These are phyloP conservation scores for Sweltsa coloradensis DNA, from an alignment of 1,140 invertebrate species.

Conservation along the genomic window DNA sequence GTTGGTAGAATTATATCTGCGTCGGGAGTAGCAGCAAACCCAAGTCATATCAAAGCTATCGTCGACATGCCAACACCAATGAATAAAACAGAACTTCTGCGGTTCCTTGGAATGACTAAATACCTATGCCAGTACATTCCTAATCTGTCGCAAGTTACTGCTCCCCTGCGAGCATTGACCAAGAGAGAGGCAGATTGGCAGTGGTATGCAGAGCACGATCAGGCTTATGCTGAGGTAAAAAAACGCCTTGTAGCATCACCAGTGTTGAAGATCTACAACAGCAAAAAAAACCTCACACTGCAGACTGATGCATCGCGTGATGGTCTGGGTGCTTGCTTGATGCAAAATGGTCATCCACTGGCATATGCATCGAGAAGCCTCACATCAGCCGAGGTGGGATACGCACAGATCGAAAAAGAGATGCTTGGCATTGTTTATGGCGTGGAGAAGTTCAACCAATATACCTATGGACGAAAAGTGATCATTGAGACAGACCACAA, in stretches of 20 bases:
- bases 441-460: constrained; percentile 20
- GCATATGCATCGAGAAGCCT: constrained; percentile 24
- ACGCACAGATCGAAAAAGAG: constrained; percentile 20
- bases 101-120: constrained; percentile 26
- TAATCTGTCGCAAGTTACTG: constrained; percentile 12
- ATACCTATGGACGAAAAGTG: constrained; percentile 16
- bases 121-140: constrained; percentile 22
- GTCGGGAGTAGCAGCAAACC: constrained; percentile 22
- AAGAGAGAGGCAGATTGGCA: constrained; percentile 13
- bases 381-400: constrained; percentile 18
- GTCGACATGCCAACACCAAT: constrained; percentile 22
- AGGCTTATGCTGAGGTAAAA: constrained; percentile 19
- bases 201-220: constrained; percentile 16
- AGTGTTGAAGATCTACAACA: constrained; percentile 19
- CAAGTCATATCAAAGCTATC: constrained; percentile 26
- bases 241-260: constrained; percentile 17
- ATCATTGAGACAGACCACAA: constrained; percentile 19
- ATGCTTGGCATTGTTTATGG: constrained; percentile 18
- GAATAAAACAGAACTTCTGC: constrained; percentile 22
- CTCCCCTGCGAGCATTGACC: constrained; percentile 14
- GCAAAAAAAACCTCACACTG: constrained; percentile 15
- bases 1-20: not conserved
- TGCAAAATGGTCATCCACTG: constrained; percentile 23
- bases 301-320: constrained; percentile 10
- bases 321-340: constrained; percentile 17